Percentiles rank a stretch among this genome's conserved stretches.
Evolutionary conservation across 2,888 invertebrate species (phyloP).

Genomic region (Cryptus armator): DNA sequence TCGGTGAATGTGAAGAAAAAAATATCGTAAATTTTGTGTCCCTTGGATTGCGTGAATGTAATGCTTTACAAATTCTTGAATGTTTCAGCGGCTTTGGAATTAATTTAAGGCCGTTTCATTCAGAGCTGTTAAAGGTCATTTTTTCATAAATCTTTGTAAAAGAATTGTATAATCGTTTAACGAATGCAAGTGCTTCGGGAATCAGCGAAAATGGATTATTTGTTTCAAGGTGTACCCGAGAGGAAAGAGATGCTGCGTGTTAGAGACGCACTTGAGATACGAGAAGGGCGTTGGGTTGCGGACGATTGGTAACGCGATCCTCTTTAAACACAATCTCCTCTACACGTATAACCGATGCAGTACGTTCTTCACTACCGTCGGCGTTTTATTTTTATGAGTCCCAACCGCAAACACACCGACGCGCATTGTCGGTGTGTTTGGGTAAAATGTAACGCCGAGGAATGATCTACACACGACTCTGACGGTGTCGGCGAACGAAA

Average conservation of each 20-base stretch:
- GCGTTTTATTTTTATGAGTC: slow-evolving; percentile 38
- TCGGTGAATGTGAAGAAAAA: background rate
- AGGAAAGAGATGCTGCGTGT: slow-evolving; percentile 8
- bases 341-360: slow-evolving; percentile 25
- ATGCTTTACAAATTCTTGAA: too few species aligned
- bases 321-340: slow-evolving; percentile 37
- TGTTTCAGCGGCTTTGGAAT: too few species aligned
- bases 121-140: background rate
- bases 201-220: background rate
- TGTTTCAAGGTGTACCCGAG: background rate
- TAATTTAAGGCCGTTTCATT: background rate
- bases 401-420: slow-evolving; percentile 55
- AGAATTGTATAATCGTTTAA: background rate
- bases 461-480: slow-evolving; percentile 28
- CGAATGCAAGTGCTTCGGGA: slow-evolving; percentile 1
- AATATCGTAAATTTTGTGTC: background rate
- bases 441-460: slow-evolving; percentile 9
- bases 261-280: slow-evolving; percentile 16
- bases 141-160: background rate
- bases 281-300: slow-evolving; percentile 54
- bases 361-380: slow-evolving; percentile 2
- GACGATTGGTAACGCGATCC: slow-evolving; percentile 58
- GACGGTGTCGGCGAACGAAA: slow-evolving; percentile 55
- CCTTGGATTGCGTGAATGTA: background rate
- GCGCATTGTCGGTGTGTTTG: background rate